A percentile compares a stretch with the other conserved stretches of the same genome.
phyloP scores from a whole-genome alignment of 2,113 vertebrate genomes.

The Myocastor coypus region DNA sequence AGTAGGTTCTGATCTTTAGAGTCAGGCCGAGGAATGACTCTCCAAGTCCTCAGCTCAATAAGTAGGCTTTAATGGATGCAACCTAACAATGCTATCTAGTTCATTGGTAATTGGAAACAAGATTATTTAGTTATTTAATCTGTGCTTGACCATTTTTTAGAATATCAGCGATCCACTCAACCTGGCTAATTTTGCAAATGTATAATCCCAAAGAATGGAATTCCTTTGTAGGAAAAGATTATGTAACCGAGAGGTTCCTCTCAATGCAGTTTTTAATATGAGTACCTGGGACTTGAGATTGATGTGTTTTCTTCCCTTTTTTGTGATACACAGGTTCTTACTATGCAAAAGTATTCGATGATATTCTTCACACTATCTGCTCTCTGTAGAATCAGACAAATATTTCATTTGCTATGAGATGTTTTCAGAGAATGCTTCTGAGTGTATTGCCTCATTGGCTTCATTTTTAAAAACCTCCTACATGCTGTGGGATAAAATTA shows the following conservation, averaged over 20 bases:
- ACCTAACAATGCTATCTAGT: slow-evolving; percentile 59
- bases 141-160: slow-evolving; percentile 61
- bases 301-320: neutral
- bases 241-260: neutral
- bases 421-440: slow-evolving; percentile 42
- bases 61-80: slow-evolving; percentile 27
- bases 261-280: slow-evolving; percentile 28
- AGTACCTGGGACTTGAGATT: slow-evolving; percentile 31
- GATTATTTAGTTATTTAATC: slow-evolving; percentile 43
- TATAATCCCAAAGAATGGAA: neutral
- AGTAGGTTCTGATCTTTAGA: neutral
- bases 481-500: slow-evolving; percentile 4
- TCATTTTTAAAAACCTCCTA: slow-evolving; percentile 40
- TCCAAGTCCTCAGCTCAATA: slow-evolving; percentile 27
- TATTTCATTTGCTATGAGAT: neutral
- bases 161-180: slow-evolving; percentile 37
- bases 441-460: slow-evolving; percentile 16
- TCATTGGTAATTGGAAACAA: slow-evolving; percentile 57
- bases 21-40: neutral
- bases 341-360: neutral
- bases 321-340: neutral
- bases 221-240: neutral
- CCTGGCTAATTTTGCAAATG: slow-evolving; percentile 18
- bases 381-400: slow-evolving; percentile 52
- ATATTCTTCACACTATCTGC: neutral